Percentiles rank a stretch among this genome's conserved stretches.
phyloP scores from a whole-genome alignment of 30 jellyfish, hydroid and myxozoan genomes.

The Phacellophora camtschatica region DNA sequence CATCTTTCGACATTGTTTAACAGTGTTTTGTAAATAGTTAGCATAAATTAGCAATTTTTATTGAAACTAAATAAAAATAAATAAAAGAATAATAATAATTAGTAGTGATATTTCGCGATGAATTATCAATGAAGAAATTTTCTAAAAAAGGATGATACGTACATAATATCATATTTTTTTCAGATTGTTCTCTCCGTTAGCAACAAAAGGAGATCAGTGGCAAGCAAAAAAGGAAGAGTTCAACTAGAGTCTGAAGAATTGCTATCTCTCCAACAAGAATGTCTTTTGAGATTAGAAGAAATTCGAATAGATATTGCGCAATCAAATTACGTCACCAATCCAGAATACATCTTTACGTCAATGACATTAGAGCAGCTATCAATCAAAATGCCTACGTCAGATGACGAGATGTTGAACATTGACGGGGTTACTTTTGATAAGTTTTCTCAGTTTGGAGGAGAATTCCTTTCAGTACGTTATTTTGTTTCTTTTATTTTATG shows the following conservation, averaged over 20 bases:
- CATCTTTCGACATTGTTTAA: too few species aligned
- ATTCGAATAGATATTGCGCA: slow-evolving; percentile 79
- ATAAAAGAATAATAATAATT: too few species aligned
- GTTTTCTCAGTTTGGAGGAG: slow-evolving; percentile 86
- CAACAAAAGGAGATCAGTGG: slow-evolving; percentile 12
- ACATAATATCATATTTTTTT: background rate
- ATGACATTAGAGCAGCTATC: slow-evolving; percentile 50
- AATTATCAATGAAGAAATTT: too few species aligned
- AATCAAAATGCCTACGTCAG: slow-evolving; percentile 62
- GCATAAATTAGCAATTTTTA: too few species aligned
- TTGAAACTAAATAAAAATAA: too few species aligned
- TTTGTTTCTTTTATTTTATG: too few species aligned
- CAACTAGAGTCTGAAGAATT: slow-evolving; percentile 57
- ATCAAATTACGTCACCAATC: slow-evolving; percentile 49
- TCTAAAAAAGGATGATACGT: too few species aligned
- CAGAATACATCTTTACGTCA: slow-evolving; percentile 65
- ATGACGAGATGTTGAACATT: slow-evolving; percentile 70
- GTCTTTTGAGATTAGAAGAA: slow-evolving; percentile 60
- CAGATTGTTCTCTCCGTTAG: slow-evolving; percentile 49
- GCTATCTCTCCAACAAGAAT: slow-evolving; percentile 62
- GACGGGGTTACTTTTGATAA: slow-evolving; percentile 83
- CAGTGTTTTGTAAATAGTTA: too few species aligned
- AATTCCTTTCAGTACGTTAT: slow-evolving; percentile 73
- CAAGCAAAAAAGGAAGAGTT: slow-evolving; percentile 46
- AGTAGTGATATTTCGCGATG: too few species aligned